Conservation (phyloP, 1,140 invertebrate genomes). For the Stegodyphus dumicola region DNA sequence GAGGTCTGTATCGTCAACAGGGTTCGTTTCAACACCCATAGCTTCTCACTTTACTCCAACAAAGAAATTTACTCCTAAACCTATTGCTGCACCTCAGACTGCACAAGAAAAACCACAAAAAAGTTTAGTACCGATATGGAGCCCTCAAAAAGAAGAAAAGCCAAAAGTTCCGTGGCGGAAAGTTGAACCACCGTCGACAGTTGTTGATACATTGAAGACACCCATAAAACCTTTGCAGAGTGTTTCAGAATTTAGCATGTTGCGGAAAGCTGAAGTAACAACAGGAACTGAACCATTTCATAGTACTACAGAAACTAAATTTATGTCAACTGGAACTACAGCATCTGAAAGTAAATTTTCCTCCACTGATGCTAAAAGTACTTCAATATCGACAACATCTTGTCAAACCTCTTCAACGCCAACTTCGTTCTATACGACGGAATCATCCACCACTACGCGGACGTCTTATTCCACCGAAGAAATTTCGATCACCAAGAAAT, state of each 20-base stretch:
- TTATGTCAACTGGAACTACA: neutral
- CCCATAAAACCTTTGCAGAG: neutral
- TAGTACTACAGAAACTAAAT: neutral
- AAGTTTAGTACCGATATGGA: slow-evolving; percentile 46
- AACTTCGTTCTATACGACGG: neutral
- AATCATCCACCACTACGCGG: slow-evolving; percentile 30
- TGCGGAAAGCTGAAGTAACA: neutral
- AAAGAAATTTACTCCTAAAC: slow-evolving; percentile 77
- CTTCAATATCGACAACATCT: slow-evolving; percentile 4
- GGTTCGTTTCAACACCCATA: slow-evolving; percentile 8
- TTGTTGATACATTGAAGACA: neutral
- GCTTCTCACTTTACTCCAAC: slow-evolving; percentile 72
- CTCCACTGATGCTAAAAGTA: neutral
- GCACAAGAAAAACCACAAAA: slow-evolving; percentile 73
- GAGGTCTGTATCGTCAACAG: slow-evolving; percentile 2
- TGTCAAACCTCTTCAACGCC: slow-evolving; percentile 30
- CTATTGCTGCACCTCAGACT: slow-evolving; percentile 69
- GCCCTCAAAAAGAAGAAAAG: slow-evolving; percentile 22
- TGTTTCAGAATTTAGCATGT: no score
- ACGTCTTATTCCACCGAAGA: slow-evolving; percentile 42
- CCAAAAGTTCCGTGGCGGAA: neutral
- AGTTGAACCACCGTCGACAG: slow-evolving; percentile 4
- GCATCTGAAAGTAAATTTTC: slow-evolving; percentile 2
- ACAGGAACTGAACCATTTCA: neutral
- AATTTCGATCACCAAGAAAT: slow-evolving; percentile 47